Evolutionary conservation across 53 echinoderm and acorn worm species (phyloP).

Genomic region (Zoroaster sp.): DNA sequence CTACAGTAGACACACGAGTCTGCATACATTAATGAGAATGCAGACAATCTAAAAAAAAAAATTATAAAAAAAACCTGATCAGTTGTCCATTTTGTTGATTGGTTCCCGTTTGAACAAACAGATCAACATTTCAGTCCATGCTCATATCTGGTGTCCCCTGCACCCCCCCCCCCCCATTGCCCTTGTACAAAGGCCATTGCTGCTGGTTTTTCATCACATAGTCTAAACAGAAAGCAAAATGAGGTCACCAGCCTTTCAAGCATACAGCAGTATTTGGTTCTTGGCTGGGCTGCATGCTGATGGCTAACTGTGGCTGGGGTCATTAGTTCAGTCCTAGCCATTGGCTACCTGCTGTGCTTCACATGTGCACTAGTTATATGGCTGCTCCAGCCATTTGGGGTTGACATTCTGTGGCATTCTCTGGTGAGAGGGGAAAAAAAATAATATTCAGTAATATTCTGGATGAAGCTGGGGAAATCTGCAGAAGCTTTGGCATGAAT

Average conservation of each 20-base stretch:
- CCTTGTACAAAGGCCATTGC: constrained; percentile 41
- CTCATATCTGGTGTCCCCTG: neutral
- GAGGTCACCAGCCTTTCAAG: neutral
- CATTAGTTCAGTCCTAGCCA: neutral
- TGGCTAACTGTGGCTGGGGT: neutral
- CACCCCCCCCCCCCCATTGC: neutral
- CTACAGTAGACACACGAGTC: no score
- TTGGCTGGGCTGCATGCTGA: neutral
- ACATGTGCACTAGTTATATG: neutral
- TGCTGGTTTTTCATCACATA: constrained; percentile 28
- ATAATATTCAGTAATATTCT: no score
- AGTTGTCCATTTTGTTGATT: no score
- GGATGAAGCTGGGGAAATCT: no score
- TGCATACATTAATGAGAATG: no score
- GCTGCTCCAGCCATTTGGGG: no score
- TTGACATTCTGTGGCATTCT: neutral
- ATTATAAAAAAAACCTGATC: no score
- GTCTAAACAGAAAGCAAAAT: neutral
- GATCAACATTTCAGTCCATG: neutral
- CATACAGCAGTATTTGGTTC: neutral
- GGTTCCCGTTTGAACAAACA: neutral
- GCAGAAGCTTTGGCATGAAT: no score
- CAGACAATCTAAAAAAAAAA: no score
- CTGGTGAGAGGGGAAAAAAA: neutral
- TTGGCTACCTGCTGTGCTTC: neutral